Conservation (phyloP, 2,113 vertebrate genomes). For the Malurus cyaneus region DNA sequence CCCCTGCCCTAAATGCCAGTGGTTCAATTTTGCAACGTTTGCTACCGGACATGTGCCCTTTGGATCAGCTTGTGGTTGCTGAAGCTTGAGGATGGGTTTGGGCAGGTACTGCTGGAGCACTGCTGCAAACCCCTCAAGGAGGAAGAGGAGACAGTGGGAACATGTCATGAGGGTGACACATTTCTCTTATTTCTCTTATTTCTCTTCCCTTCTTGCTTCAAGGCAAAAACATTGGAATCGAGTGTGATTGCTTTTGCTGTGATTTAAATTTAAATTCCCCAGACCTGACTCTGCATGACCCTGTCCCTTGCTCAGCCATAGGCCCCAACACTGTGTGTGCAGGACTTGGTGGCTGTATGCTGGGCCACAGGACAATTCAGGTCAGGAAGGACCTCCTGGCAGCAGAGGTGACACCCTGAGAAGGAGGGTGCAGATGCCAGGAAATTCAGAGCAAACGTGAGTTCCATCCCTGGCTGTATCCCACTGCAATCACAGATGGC, state of each 20-base stretch:
- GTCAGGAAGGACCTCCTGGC: not conserved
- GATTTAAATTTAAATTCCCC: not conserved
- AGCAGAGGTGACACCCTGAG: fast-evolving
- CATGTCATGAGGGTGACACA: not conserved
- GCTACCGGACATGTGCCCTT: not conserved
- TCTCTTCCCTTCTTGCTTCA: not conserved
- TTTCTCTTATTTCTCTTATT: not conserved
- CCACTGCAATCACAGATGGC: not conserved
- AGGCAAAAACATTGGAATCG: not conserved
- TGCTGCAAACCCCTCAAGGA: fast-evolving
- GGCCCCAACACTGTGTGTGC: fast-evolving
- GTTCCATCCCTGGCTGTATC: fast-evolving
- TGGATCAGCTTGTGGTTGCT: not conserved
- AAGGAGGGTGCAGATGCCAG: not conserved
- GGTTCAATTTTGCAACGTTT: not conserved
- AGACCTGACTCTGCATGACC: not conserved
- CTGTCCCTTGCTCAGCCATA: not conserved
- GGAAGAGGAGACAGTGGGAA: not conserved
- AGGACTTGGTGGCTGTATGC: not conserved
- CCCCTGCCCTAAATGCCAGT: not conserved
- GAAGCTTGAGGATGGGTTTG: not conserved
- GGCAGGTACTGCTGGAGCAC: not conserved
- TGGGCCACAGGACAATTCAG: not conserved
- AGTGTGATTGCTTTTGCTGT: not conserved
- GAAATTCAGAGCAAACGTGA: not conserved